phyloP scores from a whole-genome alignment of 1,140 invertebrate genomes.

The Lordiphosa clarofinis region DNA sequence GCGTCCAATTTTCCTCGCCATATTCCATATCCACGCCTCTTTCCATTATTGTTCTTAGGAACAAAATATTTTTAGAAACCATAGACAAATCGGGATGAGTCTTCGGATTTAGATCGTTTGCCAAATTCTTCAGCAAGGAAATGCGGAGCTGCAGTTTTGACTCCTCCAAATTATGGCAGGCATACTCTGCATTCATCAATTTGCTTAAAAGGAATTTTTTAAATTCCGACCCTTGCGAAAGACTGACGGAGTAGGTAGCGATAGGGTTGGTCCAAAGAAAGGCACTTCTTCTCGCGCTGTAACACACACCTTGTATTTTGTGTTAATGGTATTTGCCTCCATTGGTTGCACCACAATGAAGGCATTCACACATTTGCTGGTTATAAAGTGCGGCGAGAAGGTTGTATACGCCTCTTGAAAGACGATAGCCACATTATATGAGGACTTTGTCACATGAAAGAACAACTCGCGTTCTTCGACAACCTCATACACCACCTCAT shows the following conservation, averaged over 20 bases:
- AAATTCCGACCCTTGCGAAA: slow-evolving; percentile 95
- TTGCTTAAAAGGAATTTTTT: slow-evolving; percentile 98
- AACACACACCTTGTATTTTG: slow-evolving; percentile 96
- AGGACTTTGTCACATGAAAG: slow-evolving; percentile 96
- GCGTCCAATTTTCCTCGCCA: no score
- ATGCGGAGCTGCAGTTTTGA: slow-evolving; percentile 94
- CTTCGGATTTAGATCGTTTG: slow-evolving; percentile 92
- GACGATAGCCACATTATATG: slow-evolving; percentile 98
- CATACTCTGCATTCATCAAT: no score
- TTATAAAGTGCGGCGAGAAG: no score
- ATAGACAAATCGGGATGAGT: slow-evolving; percentile 79
- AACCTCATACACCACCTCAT: slow-evolving; percentile 94
- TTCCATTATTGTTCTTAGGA: no score
- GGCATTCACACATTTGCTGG: slow-evolving; percentile 97
- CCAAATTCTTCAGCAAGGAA: slow-evolving; percentile 92
- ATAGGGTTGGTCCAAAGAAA: slow-evolving; percentile 92
- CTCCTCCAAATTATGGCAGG: slow-evolving; percentile 96
- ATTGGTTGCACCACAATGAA: slow-evolving; percentile 97
- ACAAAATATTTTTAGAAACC: no score
- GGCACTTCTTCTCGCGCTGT: slow-evolving; percentile 97
- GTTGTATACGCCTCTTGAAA: slow-evolving; percentile 99
- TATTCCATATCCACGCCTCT: no score
- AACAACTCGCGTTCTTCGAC: slow-evolving; percentile 95
- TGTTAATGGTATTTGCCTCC: slow-evolving; percentile 90
- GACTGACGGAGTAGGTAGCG: slow-evolving; percentile 90